Conservation (phyloP, 2,113 vertebrate species). For the Forbesichthys agassizii region DNA sequence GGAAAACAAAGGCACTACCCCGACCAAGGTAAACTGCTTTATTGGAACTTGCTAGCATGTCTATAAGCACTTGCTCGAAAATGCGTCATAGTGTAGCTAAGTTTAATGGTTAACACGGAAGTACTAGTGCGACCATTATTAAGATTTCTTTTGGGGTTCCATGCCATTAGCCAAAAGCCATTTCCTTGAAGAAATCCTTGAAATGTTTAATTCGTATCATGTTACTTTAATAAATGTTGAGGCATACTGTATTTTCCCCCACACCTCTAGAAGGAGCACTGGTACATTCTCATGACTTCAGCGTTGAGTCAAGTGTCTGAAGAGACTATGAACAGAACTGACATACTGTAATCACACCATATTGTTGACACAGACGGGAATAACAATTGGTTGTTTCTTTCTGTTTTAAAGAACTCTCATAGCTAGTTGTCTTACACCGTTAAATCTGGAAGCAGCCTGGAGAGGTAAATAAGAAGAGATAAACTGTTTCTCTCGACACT, state of each 20-base stretch:
- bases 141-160: too few relatives aligned
- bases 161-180: too few relatives aligned
- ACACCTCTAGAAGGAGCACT: too few relatives aligned
- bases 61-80: background rate
- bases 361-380: constrained; percentile 17
- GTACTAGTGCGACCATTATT: too few relatives aligned
- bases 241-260: too few relatives aligned
- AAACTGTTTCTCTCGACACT: constrained; percentile 14
- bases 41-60: background rate
- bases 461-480: constrained; percentile 60
- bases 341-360: constrained; percentile 1
- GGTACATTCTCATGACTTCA: constrained; percentile 24
- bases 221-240: too few relatives aligned
- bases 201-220: too few relatives aligned
- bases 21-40: constrained; percentile 71
- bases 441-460: constrained; percentile 69
- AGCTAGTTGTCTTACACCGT: constrained; percentile 69
- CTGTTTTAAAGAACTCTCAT: constrained; percentile 70
- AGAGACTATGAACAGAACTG: too few relatives aligned
- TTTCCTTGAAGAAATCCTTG: too few relatives aligned
- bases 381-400: constrained; percentile 61
- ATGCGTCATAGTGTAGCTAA: too few relatives aligned
- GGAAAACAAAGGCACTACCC: constrained; percentile 90
- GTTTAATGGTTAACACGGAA: too few relatives aligned
- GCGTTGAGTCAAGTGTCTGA: constrained; percentile 15